phyloP scores from a whole-genome alignment of 2,113 vertebrate species.

The Empidonax traillii region DNA sequence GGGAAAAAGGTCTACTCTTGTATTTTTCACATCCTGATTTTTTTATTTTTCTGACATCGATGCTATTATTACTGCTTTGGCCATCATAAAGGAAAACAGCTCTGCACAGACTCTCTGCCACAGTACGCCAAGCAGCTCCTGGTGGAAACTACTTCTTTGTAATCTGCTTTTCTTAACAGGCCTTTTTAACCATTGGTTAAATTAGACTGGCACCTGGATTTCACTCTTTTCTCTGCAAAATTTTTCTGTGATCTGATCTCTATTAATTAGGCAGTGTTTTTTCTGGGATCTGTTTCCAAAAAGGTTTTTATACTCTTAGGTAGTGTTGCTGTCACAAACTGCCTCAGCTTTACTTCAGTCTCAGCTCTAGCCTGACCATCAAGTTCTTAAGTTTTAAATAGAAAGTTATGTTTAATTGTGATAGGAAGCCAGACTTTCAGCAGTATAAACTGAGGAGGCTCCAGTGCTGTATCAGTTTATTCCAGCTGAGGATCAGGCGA shows the following conservation, averaged over 20 bases:
- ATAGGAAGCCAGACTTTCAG: neutral
- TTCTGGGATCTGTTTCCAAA: neutral
- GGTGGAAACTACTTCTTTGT: neutral
- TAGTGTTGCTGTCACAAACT: neutral
- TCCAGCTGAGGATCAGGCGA: neutral
- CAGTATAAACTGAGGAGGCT: neutral
- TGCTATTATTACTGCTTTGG: constrained; percentile 38
- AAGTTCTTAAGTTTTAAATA: neutral
- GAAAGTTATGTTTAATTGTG: neutral
- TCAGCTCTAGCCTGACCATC: neutral
- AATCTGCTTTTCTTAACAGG: neutral
- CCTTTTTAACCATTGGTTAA: neutral
- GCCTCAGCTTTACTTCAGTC: neutral
- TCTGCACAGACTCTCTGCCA: neutral
- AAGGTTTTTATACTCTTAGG: neutral
- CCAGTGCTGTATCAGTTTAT: neutral
- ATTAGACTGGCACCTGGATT: neutral
- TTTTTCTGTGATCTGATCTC: neutral
- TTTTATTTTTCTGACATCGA: neutral
- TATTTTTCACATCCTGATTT: constrained; percentile 47
- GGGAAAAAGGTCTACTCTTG: constrained; percentile 24
- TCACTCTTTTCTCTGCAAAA: neutral
- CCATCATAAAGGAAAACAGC: neutral
- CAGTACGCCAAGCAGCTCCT: neutral
- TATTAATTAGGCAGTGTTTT: neutral